Evolutionary conservation across 2,888 invertebrate genomes (phyloP).

Genomic region (Patella pellucida): DNA sequence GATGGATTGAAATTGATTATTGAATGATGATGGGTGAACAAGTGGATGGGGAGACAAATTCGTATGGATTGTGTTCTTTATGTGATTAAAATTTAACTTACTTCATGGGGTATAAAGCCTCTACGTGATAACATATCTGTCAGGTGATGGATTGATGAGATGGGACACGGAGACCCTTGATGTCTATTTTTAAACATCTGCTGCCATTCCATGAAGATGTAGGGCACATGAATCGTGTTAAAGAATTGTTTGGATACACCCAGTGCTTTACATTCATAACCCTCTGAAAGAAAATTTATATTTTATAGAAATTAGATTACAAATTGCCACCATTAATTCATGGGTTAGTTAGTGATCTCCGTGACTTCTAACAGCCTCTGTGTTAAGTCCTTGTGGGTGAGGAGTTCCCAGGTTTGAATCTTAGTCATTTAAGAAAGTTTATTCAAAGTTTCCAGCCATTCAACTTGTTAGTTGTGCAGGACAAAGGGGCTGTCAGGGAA

Average conservation of each 20-base stretch:
- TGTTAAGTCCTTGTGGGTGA: too few species aligned
- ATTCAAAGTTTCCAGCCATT: too few species aligned
- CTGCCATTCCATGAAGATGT: slow-evolving; percentile 64
- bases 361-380: too few species aligned
- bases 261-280: slow-evolving; percentile 60
- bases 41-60: background rate
- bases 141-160: slow-evolving; percentile 36
- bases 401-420: too few species aligned
- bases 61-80: background rate
- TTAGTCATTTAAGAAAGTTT: too few species aligned
- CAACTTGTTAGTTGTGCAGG: too few species aligned
- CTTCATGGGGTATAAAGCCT: slow-evolving; percentile 48
- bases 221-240: slow-evolving; percentile 47
- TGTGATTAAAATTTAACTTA: background rate
- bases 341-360: too few species aligned
- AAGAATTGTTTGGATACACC: slow-evolving; percentile 44
- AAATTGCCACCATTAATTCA: too few species aligned
- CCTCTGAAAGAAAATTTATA: slow-evolving; percentile 48
- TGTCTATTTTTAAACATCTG: slow-evolving; percentile 53
- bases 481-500: too few species aligned
- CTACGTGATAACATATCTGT: slow-evolving; percentile 34
- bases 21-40: too few species aligned
- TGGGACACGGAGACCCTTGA: slow-evolving; percentile 43
- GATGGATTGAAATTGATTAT: too few species aligned
- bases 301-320: background rate